Percentiles rank a stretch among this genome's conserved stretches.
phyloP scores from a whole-genome alignment of 2,113 vertebrate genomes.

The Chitala chitala region DNA sequence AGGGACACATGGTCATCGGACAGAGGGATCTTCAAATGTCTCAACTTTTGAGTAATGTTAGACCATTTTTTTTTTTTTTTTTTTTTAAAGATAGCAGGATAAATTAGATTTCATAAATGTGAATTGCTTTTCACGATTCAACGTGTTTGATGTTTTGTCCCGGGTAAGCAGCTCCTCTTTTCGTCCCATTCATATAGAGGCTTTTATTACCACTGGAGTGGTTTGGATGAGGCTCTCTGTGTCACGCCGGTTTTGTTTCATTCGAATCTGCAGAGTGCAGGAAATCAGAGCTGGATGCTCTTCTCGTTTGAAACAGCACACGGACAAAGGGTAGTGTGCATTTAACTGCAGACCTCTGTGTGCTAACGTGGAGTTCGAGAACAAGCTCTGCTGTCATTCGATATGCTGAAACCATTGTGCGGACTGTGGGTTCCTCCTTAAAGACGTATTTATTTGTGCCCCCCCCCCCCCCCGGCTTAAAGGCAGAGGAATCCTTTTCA shows the following conservation, averaged over 20 bases:
- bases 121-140: neutral
- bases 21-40: no score
- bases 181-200: neutral
- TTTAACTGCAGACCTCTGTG: neutral
- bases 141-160: neutral
- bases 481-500: neutral
- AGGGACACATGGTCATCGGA: no score
- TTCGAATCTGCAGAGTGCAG: neutral
- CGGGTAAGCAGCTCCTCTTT: neutral
- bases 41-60: no score
- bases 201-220: neutral
- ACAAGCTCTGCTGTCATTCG: slow-evolving; percentile 3
- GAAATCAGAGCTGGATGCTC: neutral
- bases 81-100: no score
- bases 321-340: neutral
- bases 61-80: no score
- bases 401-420: neutral
- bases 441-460: slow-evolving; percentile 1
- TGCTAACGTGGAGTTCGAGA: no score
- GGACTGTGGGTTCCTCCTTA: slow-evolving; percentile 11
- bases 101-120: neutral
- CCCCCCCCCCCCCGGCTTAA: neutral
- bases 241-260: neutral
- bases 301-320: neutral
- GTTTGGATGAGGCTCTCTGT: neutral